Conservation (phyloP, 2,113 vertebrate genomes). For the Tonatia bakeri region DNA sequence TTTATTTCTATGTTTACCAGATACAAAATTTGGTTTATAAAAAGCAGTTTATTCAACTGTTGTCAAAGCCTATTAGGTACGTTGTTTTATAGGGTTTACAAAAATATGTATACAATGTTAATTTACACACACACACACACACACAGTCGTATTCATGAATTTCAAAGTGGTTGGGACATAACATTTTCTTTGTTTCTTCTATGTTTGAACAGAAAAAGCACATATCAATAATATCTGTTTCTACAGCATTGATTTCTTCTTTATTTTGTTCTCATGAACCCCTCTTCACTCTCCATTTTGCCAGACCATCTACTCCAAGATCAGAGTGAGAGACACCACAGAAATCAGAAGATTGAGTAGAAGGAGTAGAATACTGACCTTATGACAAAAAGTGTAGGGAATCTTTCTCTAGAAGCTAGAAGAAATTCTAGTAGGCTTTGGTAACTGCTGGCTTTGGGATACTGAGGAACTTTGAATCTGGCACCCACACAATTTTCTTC, state of each 20-base stretch:
- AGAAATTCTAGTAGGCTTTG: not conserved
- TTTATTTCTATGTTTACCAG: constrained; percentile 26
- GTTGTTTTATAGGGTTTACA: constrained; percentile 7
- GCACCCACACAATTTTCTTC: not conserved
- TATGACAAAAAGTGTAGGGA: not conserved
- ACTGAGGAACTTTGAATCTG: not conserved
- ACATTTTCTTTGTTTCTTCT: not conserved
- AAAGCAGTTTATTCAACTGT: constrained; percentile 42
- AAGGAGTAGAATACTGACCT: not conserved
- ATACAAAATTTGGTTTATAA: not conserved
- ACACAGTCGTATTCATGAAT: not conserved
- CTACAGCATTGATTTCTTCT: not conserved
- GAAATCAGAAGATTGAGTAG: not conserved
- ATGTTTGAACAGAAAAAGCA: not conserved
- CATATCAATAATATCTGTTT: not conserved
- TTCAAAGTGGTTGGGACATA: not conserved
- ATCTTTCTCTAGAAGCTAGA: not conserved
- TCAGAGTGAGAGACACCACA: not conserved
- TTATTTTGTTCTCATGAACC: not conserved
- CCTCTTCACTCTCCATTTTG: not conserved
- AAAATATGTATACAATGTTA: not conserved
- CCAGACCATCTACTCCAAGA: not conserved
- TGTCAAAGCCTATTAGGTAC: not conserved
- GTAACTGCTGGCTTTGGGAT: not conserved
- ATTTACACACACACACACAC: not conserved